Percentiles rank a stretch among this genome's conserved stretches.
Evolutionary conservation across 2,888 invertebrate species (phyloP).

Genomic region (Panopea generosa): DNA sequence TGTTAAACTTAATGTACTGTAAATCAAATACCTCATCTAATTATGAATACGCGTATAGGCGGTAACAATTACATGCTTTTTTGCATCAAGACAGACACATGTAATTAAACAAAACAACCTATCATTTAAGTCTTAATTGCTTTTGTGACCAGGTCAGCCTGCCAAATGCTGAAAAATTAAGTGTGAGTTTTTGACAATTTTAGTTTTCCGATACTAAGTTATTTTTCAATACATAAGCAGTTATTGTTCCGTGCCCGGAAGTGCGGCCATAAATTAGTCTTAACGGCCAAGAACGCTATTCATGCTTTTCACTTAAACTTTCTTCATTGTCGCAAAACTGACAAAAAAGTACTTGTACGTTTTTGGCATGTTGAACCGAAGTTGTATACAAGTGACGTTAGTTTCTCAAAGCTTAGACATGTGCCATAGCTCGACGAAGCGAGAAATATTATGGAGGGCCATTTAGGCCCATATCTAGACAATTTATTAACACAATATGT

Average conservation of each 20-base stretch:
- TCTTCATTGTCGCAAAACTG: conserved; percentile 37
- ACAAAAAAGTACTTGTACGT: conserved; percentile 22
- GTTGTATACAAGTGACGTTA: conserved; percentile 27
- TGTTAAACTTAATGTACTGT: too few species aligned
- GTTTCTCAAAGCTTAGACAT: conserved; percentile 33
- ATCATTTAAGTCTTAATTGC: conserved; percentile 8
- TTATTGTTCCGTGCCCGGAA: conserved; percentile 33
- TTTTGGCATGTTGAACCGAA: conserved; percentile 39
- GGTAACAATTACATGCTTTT: too few species aligned
- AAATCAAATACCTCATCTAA: too few species aligned
- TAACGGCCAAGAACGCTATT: conserved; percentile 33
- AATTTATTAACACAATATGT: conserved; percentile 61
- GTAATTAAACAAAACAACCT: too few species aligned
- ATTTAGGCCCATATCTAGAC: conserved; percentile 36
- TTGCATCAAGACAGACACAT: too few species aligned
- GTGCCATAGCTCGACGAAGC: conserved; percentile 49
- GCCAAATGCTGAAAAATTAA: conserved; percentile 11
- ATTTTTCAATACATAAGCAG: conserved; percentile 14
- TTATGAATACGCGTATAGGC: too few species aligned
- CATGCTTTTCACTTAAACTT: conserved; percentile 39
- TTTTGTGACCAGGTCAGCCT: conserved; percentile 37
- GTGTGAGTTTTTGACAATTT: neutral
- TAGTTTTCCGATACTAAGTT: neutral
- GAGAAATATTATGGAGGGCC: conserved; percentile 21
- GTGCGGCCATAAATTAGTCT: conserved; percentile 41